phyloP scores from a whole-genome alignment of 2,113 vertebrate species.

The Gorsachius goisagi region DNA sequence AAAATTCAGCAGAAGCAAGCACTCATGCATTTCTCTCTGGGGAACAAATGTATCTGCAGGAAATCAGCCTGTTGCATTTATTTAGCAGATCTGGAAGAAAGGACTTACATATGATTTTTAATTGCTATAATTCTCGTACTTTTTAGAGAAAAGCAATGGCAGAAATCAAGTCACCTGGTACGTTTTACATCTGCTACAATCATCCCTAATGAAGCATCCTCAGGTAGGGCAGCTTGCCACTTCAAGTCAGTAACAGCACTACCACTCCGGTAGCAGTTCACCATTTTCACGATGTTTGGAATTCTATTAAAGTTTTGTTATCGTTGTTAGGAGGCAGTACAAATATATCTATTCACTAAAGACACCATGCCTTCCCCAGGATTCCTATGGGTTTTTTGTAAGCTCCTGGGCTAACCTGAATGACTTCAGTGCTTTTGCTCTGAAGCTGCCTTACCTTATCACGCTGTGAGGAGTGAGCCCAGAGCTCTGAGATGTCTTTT shows the following conservation, averaged over 20 bases:
- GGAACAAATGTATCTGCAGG: background rate
- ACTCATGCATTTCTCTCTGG: fast-evolving
- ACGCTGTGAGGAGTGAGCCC: background rate
- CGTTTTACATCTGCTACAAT: background rate
- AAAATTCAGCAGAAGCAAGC: background rate
- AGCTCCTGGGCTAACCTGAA: background rate
- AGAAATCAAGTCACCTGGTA: background rate
- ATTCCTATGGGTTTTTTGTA: background rate
- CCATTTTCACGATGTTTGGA: background rate
- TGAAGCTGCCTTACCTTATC: background rate
- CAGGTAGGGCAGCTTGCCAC: background rate
- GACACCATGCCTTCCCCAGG: background rate
- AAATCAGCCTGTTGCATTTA: background rate
- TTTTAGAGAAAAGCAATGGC: background rate
- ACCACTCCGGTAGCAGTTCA: background rate
- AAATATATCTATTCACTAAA: background rate
- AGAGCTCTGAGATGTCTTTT: background rate
- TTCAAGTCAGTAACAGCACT: background rate
- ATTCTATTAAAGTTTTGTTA: background rate
- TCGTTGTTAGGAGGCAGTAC: background rate
- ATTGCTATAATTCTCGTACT: background rate
- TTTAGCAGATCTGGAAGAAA: background rate
- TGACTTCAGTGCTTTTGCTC: background rate
- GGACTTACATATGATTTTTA: background rate
- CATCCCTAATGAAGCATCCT: background rate